Conservation (phyloP, 2,113 vertebrate species). For the Rhabdornis inornatus region DNA sequence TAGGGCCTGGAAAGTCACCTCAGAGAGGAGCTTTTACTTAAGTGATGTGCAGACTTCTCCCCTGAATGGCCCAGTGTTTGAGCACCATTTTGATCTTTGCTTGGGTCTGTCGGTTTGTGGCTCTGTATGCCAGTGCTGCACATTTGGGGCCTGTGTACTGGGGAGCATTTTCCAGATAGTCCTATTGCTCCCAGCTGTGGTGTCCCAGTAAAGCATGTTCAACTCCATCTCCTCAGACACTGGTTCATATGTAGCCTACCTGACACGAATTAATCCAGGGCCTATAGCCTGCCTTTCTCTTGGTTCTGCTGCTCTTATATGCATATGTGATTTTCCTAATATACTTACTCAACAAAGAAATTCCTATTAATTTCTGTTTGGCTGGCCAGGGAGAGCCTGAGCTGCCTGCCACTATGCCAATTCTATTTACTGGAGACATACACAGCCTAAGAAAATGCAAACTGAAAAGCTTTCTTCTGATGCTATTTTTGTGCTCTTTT, state of each 20-base stretch:
- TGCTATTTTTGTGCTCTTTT: background rate
- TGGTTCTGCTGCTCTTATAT: background rate
- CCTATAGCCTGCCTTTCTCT: background rate
- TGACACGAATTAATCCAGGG: background rate
- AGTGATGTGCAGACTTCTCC: background rate
- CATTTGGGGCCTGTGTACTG: background rate
- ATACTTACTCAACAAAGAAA: background rate
- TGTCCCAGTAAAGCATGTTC: background rate
- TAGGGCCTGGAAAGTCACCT: background rate
- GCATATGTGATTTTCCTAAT: background rate
- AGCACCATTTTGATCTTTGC: background rate
- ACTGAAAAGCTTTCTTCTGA: background rate
- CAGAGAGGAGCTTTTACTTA: background rate
- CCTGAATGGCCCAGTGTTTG: background rate
- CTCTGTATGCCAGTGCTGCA: background rate
- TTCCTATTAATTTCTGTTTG: background rate
- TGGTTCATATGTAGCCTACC: background rate
- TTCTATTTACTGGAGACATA: background rate
- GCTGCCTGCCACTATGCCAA: background rate
- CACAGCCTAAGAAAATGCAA: background rate
- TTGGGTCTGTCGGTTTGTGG: background rate
- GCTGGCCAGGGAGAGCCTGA: background rate
- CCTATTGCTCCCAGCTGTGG: background rate
- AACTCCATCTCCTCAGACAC: background rate
- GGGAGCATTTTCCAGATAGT: background rate